Evolutionary conservation across 2,113 vertebrate species (phyloP).

Genomic region (Onychostruthus taczanowskii): DNA sequence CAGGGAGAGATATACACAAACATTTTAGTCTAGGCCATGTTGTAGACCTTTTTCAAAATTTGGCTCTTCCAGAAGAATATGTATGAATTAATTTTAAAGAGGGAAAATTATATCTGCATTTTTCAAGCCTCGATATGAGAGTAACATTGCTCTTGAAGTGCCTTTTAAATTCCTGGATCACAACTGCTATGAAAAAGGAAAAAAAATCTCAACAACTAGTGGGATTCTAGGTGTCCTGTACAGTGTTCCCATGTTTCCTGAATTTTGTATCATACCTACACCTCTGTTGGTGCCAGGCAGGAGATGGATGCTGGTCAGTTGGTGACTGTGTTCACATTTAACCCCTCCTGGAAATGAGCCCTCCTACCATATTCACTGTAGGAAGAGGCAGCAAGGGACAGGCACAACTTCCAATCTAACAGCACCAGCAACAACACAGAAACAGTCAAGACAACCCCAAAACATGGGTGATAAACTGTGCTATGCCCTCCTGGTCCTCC

Average conservation of each 20-base stretch:
- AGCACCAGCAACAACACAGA: background rate
- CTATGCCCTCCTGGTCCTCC: background rate
- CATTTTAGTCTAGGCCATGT: background rate
- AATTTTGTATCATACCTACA: accelerated
- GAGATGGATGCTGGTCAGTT: background rate
- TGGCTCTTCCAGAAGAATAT: background rate
- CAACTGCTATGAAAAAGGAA: background rate
- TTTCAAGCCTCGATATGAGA: background rate
- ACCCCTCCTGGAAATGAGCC: background rate
- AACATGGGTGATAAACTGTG: background rate
- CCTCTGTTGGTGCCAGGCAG: background rate
- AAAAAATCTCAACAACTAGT: background rate
- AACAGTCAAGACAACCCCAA: accelerated
- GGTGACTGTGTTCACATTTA: background rate
- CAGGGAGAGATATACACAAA: background rate
- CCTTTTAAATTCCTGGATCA: background rate
- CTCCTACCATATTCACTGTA: background rate
- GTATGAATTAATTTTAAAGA: background rate
- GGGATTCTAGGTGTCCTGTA: background rate
- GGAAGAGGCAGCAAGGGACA: background rate
- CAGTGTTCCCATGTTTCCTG: background rate
- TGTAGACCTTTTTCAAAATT: background rate
- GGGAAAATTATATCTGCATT: background rate
- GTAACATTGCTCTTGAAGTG: background rate
- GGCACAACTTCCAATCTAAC: background rate